A percentile compares a stretch with the other conserved stretches of the same genome.
phyloP scores from a whole-genome alignment of 2,888 invertebrate genomes.

The Lochmaea capreae region DNA sequence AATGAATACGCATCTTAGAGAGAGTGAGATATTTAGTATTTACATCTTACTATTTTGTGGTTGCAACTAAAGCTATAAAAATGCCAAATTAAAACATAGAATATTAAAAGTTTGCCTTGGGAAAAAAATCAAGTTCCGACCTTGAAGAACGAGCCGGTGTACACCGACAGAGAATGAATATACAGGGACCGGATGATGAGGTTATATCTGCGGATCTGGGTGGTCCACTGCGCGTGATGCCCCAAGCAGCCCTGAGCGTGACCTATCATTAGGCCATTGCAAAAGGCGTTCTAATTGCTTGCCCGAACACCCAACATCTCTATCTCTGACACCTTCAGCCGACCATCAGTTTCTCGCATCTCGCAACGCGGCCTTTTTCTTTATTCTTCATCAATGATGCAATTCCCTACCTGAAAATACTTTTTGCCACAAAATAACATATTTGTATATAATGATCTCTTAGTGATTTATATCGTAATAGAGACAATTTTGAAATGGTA shows the following conservation, averaged over 20 bases:
- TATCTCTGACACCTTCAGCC: conserved; percentile 61
- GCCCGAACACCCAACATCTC: conserved; percentile 63
- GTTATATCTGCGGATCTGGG: conserved; percentile 56
- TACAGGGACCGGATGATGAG: conserved; percentile 53
- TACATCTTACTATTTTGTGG: no score
- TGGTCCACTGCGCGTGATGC: conserved; percentile 63
- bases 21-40: no score
- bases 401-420: conserved; percentile 45
- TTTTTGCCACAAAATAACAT: conserved; percentile 34
- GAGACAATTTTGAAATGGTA: not conserved
- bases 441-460: conserved; percentile 19
- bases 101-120: not conserved
- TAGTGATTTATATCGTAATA: conserved; percentile 21
- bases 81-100: not conserved
- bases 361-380: conserved; percentile 41
- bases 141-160: conserved; percentile 29
- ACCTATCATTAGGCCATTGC: conserved; percentile 67
- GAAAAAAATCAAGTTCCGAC: conserved; percentile 13
- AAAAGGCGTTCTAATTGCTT: conserved; percentile 67
- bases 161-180: conserved; percentile 40
- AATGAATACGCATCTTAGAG: no score
- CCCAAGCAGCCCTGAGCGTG: conserved; percentile 60
- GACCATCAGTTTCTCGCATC: conserved; percentile 44
- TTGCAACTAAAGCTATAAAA: not conserved
- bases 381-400: conserved; percentile 32